Evolutionary conservation across 2,888 invertebrate genomes (phyloP), one percentile per base, ranked within the genome.

Genomic region (Spisula subtruncata): DNA sequence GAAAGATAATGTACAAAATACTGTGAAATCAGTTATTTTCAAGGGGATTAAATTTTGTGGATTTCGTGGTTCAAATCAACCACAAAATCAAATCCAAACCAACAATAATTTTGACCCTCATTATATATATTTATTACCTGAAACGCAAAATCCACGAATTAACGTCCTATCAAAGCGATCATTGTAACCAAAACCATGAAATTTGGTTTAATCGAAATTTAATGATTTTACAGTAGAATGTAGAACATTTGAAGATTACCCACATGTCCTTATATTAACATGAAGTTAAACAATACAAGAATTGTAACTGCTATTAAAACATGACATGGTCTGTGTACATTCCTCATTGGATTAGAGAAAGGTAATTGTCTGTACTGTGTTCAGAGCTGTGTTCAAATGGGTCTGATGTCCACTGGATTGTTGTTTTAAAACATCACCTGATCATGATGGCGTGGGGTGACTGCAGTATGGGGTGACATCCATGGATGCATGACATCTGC

Each of bases 1-100:
- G 25, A 85, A 29, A 85, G 80, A 85, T 84, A 80, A 79, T 51
- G 35, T n/a, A 51, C n/a, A n/a, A n/a, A n/a, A n/a, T n/a, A n/a
- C n/a, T n/a, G n/a, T n/a, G n/a, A n/a, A n/a, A n/a, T n/a, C n/a
- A n/a, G n/a, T n/a, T n/a, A n/a, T n/a, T n/a, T n/a, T n/a, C n/a
- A n/a, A n/a, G n/a, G n/a, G n/a, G n/a, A n/a, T n/a, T n/a, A n/a
- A n/a, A n/a, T n/a, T n/a, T n/a, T n/a, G n/a, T n/a, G n/a, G n/a
- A n/a, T n/a, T n/a, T n/a, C n/a, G n/a, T n/a, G n/a, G n/a, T n/a
- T n/a, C n/a, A n/a, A n/a, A n/a, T n/a, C n/a, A n/a, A n/a, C n/a
- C n/a, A n/a, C n/a, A n/a, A n/a, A n/a, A n/a, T n/a, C n/a, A n/a
- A n/a, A n/a, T n/a, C n/a, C n/a, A n/a, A n/a, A n/a, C n/a, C n/a